Evolutionary conservation across 2,113 vertebrate genomes (phyloP).

Genomic region (Spizaetus ornatus): DNA sequence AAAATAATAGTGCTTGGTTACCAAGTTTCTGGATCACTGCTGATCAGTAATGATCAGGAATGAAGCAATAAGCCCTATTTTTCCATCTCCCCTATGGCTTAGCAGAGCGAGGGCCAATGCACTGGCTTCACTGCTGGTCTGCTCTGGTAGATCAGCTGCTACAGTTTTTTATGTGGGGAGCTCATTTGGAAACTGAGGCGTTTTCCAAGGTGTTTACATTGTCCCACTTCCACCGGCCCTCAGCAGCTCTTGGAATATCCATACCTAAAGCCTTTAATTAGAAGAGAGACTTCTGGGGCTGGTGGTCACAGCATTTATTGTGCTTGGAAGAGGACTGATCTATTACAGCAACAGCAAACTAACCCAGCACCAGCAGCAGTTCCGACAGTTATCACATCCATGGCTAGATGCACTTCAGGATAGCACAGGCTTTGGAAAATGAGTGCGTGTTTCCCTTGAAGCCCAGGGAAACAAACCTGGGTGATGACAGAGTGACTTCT

Average conservation of each 20-base stretch:
- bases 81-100: not conserved
- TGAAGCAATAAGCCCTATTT: not conserved
- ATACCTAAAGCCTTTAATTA: constrained; percentile 8
- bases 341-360: not conserved
- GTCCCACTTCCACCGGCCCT: constrained; percentile 14
- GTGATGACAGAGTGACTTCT: not conserved
- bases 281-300: constrained; percentile 7
- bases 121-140: not conserved
- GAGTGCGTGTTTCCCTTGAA: not conserved
- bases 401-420: not conserved
- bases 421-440: not conserved
- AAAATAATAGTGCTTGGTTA: not conserved
- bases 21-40: not conserved
- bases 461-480: not conserved
- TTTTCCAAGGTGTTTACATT: constrained; percentile 30
- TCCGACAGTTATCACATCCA: not conserved
- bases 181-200: not conserved
- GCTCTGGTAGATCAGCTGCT: not conserved
- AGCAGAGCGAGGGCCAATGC: not conserved
- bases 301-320: constrained; percentile 17
- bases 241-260: constrained; percentile 28
- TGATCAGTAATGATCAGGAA: not conserved
- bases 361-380: not conserved
- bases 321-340: not conserved
- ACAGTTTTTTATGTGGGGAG: not conserved